A percentile compares a stretch with the other conserved stretches of the same genome.
phyloP scores from a whole-genome alignment of 2,113 vertebrate genomes.

The Copsychus sechellarum region DNA sequence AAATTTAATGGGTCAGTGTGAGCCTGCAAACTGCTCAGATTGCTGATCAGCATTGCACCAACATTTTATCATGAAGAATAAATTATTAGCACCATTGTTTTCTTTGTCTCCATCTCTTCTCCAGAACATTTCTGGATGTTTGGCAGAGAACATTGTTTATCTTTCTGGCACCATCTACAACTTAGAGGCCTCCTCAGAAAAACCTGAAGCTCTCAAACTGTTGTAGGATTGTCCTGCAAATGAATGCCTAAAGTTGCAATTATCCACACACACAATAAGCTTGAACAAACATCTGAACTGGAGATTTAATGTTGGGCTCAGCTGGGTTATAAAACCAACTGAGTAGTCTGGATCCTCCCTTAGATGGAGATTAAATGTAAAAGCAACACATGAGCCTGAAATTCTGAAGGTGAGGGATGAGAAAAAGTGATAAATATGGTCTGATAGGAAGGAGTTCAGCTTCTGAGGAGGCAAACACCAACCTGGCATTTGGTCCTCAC shows the following conservation, averaged over 20 bases:
- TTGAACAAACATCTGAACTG: background rate
- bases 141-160: background rate
- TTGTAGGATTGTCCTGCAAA: background rate
- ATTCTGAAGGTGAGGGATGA: background rate
- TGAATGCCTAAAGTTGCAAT: fast-evolving
- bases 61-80: background rate
- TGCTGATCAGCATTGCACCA: background rate
- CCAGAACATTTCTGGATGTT: background rate
- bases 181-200: background rate
- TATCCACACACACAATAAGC: background rate
- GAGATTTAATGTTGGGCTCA: background rate
- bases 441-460: background rate
- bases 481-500: background rate
- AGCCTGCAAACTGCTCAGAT: background rate
- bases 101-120: background rate
- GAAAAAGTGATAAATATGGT: background rate
- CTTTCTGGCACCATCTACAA: background rate
- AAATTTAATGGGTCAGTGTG: background rate
- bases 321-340: background rate
- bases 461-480: background rate
- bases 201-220: background rate
- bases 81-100: background rate
- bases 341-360: background rate
- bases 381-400: background rate
- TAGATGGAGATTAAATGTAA: background rate